A percentile compares a stretch with the other conserved stretches of the same genome.
Evolutionary conservation across 2,113 vertebrate species (phyloP).

Genomic region (Microtus montanus): DNA sequence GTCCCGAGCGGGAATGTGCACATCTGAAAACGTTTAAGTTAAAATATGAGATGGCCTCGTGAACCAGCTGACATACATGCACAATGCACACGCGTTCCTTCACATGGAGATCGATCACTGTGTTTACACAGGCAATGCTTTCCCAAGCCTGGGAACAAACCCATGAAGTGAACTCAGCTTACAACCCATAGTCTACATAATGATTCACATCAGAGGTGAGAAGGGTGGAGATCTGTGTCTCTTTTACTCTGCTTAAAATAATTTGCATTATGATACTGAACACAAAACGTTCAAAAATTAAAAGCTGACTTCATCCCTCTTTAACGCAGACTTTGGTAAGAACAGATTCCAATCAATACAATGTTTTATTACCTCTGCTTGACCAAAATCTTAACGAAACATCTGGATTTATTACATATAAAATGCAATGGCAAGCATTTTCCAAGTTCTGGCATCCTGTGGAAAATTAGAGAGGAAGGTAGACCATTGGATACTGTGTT

Average conservation of each 20-base stretch:
- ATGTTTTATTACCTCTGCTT: neutral
- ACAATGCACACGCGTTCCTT: neutral
- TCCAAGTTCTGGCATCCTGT: neutral
- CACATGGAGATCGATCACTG: neutral
- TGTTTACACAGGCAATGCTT: neutral
- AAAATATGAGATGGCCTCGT: neutral
- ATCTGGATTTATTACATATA: neutral
- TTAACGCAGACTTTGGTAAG: neutral
- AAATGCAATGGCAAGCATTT: neutral
- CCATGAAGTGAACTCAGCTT: neutral
- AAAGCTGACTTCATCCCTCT: neutral
- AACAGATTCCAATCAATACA: neutral
- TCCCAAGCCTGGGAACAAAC: neutral
- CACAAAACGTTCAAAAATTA: neutral
- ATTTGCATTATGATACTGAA: neutral
- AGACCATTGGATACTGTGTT: neutral
- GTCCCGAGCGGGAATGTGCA: neutral
- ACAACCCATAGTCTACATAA: neutral
- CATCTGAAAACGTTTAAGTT: neutral
- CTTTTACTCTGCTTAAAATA: neutral
- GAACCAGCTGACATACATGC: neutral
- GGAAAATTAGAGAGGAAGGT: neutral
- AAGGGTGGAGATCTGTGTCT: neutral
- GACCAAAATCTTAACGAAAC: neutral
- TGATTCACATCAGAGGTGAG: neutral